Conservation (phyloP, 2,888 invertebrate species). For the Hypomecis atomaria region DNA sequence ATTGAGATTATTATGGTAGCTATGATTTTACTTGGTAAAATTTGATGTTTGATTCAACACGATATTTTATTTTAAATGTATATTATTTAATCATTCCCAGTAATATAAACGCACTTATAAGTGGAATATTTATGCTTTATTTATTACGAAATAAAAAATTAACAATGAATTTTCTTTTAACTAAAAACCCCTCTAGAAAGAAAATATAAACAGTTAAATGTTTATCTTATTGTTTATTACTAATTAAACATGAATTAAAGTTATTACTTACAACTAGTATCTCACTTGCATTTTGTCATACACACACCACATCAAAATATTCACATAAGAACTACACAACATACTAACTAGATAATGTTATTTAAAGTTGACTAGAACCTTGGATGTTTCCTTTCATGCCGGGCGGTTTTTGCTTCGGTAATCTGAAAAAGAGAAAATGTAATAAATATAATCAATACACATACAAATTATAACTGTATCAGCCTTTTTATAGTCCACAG, state of each 20-base stretch:
- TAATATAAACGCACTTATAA: conserved; percentile 21
- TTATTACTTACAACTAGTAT: background rate
- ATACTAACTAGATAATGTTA: conserved; percentile 21
- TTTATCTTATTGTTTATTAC: conserved; percentile 1
- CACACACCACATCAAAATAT: background rate
- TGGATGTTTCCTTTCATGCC: conserved; percentile 73
- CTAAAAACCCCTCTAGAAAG: background rate
- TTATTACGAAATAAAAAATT: conserved; percentile 25
- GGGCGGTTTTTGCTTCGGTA: conserved; percentile 76
- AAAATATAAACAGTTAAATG: background rate
- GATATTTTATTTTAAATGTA: conserved; percentile 29
- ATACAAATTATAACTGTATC: too few species aligned
- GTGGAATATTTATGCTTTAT: conserved; percentile 29
- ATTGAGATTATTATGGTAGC: conserved; percentile 14
- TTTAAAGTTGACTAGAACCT: conserved; percentile 75
- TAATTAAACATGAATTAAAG: background rate
- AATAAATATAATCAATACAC: background rate
- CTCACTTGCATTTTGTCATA: too few species aligned
- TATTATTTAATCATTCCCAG: conserved; percentile 25
- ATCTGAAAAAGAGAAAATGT: conserved; percentile 56
- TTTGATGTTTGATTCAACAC: conserved; percentile 7
- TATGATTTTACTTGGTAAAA: background rate
- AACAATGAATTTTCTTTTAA: conserved; percentile 6
- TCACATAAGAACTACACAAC: background rate
- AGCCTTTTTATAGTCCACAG: too few species aligned